Evolutionary conservation across 30 jellyfish, hydroid and myxozoan genomes (phyloP), one percentile per base, ranked within the genome.

Genomic region (Aurelia coerulea): DNA sequence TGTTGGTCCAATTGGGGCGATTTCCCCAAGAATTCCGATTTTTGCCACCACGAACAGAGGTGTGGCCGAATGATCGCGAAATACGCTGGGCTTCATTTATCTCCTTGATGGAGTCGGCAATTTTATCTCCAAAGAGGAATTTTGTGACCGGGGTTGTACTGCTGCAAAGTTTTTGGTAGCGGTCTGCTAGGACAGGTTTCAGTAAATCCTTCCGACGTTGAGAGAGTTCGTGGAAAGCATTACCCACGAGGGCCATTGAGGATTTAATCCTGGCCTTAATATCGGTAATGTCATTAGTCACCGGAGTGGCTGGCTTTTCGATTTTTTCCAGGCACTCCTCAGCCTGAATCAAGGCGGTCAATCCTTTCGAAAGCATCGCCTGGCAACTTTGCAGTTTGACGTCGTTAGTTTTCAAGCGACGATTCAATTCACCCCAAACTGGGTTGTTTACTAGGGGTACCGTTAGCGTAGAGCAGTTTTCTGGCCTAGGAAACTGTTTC

Each of bases 161-260:
- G 10, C 69, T 60, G 32, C 69, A 60, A 0, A 60, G 69, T 0
- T 17, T 23, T 11, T 60, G 69, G 69, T 60, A 60, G 4, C 69
- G 69, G 32, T 60, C 69, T 17, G 69, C 69, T 60, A 60, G 69
- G 23, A 23, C 69, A 3, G 69, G 69, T 60, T 60, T 60, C 31
- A 60, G 5, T 13, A 60, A 60, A 0, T 60, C 69, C 4, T 2
- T 17, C 8, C 69, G 23, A 9, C 32, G 32, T 17, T 60, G 23
- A 3, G 69, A 60, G 8, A 60, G 23, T 23, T 60, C 32, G 31
- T 0, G 32, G 32, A 60, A 17, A 60, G 69, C 23, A 23, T 17
- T 60, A 60, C 69, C 69, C 69, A 60, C 4, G 5, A 60, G 32
- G 69, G 69, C n/a, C n/a, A n/a, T n/a, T n/a, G n/a, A n/a, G n/a